Conservation (phyloP, 2,888 invertebrate species). For the Ferrisia virgata region DNA sequence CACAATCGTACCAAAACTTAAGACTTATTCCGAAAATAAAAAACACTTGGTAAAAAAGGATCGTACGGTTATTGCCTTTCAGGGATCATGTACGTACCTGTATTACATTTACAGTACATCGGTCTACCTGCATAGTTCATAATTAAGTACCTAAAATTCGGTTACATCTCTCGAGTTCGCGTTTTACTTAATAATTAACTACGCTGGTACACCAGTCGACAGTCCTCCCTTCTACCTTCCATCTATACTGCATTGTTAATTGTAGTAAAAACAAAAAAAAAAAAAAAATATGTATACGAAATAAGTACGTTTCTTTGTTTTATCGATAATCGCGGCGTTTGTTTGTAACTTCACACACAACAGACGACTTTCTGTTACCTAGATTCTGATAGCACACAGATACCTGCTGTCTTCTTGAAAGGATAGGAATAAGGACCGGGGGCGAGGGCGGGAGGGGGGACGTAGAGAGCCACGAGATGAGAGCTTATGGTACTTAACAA, state of each 20-base stretch:
- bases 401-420: no score
- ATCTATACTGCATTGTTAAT: background rate
- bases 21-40: no score
- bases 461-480: background rate
- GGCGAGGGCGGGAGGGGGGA: no score
- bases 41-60: no score
- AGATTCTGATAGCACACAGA: background rate
- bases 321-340: background rate
- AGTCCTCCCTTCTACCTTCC: background rate
- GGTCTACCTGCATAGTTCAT: background rate
- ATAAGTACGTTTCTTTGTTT: background rate
- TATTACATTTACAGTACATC: background rate
- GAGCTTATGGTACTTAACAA: background rate
- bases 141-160: conserved; percentile 4
- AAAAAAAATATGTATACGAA: background rate
- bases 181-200: conserved; percentile 12
- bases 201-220: background rate
- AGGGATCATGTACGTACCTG: no score
- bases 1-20: background rate
- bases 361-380: background rate
- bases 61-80: background rate
- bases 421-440: no score
- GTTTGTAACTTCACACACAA: background rate
- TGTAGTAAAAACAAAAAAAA: background rate
- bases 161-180: background rate